Conservation (phyloP, 2,888 invertebrate genomes). For the Caenorhabditis sinica region DNA sequence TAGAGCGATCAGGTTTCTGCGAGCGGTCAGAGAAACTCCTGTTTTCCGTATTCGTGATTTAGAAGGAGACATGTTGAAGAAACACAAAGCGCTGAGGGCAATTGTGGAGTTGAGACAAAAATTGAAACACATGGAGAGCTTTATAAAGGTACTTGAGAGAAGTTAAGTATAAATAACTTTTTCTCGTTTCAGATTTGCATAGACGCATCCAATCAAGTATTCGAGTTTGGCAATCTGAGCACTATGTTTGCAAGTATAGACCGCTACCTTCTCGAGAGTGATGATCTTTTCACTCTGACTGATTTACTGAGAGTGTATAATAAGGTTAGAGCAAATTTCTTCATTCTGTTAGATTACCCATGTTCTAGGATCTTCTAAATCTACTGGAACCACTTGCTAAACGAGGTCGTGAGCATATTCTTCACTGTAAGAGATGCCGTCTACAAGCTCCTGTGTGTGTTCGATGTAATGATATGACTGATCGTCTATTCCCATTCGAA, state of each 20-base stretch:
- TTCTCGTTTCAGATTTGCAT: slow-evolving; percentile 52
- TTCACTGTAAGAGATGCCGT: slow-evolving; percentile 68
- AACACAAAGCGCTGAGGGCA: slow-evolving; percentile 57
- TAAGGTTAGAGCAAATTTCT: slow-evolving; percentile 53
- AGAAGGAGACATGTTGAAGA: slow-evolving; percentile 54
- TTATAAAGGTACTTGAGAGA: slow-evolving; percentile 66
- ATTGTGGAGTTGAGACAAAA: slow-evolving; percentile 87
- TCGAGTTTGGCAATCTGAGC: slow-evolving; percentile 72
- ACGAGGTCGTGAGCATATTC: slow-evolving; percentile 56
- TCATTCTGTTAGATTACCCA: not conserved
- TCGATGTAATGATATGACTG: slow-evolving; percentile 71
- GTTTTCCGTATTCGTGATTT: slow-evolving; percentile 56
- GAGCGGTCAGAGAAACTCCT: slow-evolving; percentile 59
- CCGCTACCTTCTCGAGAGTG: slow-evolving; percentile 73
- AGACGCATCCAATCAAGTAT: slow-evolving; percentile 48
- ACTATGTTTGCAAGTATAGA: slow-evolving; percentile 79
- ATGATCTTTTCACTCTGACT: slow-evolving; percentile 79
- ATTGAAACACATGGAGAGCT: slow-evolving; percentile 87
- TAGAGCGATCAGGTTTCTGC: slow-evolving; percentile 87
- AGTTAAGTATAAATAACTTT: not conserved
- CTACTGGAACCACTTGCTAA: slow-evolving; percentile 62
- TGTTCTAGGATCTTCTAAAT: slow-evolving; percentile 56
- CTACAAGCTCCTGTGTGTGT: slow-evolving; percentile 74
- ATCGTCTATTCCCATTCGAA: slow-evolving; percentile 78
- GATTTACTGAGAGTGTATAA: slow-evolving; percentile 79